phyloP scores from a whole-genome alignment of 2,113 vertebrate genomes.

The Megaceryle torquata region DNA sequence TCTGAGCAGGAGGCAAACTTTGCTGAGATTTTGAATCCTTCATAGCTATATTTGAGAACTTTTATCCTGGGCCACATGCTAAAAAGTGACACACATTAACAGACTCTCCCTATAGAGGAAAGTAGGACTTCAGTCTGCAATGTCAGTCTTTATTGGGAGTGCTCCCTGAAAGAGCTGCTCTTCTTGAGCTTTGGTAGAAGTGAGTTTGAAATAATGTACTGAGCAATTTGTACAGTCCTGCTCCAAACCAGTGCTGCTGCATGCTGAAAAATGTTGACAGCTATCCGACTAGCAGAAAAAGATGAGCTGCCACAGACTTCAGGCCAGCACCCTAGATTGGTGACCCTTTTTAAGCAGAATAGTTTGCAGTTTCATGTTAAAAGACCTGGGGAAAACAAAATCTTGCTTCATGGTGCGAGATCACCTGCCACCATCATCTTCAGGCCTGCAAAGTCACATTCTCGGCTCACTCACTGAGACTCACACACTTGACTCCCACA shows the following conservation, averaged over 20 bases:
- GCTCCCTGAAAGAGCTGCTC: background rate
- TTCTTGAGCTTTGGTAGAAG: background rate
- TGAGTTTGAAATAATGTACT: background rate
- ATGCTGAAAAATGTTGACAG: background rate
- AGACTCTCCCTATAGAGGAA: background rate
- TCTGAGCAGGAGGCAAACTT: background rate
- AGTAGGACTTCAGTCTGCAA: background rate
- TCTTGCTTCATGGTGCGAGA: background rate
- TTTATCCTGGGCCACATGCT: background rate
- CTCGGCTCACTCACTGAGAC: background rate
- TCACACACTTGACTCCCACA: background rate
- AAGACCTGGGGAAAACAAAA: background rate
- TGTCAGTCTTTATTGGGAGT: background rate
- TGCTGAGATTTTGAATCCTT: background rate
- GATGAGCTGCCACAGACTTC: background rate
- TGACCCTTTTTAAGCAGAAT: background rate
- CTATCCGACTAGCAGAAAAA: background rate
- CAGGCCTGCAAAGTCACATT: background rate
- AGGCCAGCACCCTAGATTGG: background rate
- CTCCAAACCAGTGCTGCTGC: background rate
- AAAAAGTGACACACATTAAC: background rate
- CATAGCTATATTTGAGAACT: background rate
- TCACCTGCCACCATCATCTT: background rate
- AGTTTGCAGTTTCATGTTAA: background rate
- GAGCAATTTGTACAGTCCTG: background rate